Conservation (phyloP, 2,113 vertebrate genomes). For the Hyperopisus bebe region DNA sequence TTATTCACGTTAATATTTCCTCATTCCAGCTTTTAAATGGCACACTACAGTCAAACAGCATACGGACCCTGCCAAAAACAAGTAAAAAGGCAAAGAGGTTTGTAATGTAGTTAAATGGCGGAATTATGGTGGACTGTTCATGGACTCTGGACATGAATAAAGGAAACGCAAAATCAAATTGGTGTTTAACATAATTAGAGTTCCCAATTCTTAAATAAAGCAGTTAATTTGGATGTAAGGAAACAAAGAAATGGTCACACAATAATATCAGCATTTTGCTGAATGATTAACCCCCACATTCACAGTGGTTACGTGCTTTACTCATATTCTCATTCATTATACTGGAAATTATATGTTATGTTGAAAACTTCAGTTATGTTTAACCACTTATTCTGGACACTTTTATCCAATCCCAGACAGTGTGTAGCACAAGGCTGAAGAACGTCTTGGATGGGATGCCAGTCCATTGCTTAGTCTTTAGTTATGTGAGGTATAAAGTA, state of each 20-base stretch:
- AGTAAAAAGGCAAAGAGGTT: background rate
- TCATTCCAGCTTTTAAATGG: background rate
- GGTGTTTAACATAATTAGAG: conserved; percentile 13
- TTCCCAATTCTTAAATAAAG: background rate
- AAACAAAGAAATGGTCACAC: conserved; percentile 9
- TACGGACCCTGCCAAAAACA: background rate
- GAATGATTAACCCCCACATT: conserved; percentile 28
- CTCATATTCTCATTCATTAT: background rate
- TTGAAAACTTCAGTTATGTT: background rate
- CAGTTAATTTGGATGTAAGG: conserved; percentile 4
- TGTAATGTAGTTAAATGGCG: conserved; percentile 10
- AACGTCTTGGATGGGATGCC: background rate
- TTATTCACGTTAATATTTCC: conserved; percentile 7
- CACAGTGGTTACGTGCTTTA: background rate
- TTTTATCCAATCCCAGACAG: background rate
- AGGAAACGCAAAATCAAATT: conserved; percentile 13
- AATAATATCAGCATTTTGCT: conserved; percentile 81
- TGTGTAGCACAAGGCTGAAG: background rate
- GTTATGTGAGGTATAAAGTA: background rate
- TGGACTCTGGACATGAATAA: background rate
- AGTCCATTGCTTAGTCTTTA: background rate
- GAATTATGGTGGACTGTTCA: conserved; percentile 4
- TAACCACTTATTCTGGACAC: background rate
- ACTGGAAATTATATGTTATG: background rate
- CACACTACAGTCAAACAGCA: background rate